A percentile compares a stretch with the other conserved stretches of the same genome.
Conservation (phyloP, 2,888 invertebrate genomes). For the Dasypolia templi region DNA sequence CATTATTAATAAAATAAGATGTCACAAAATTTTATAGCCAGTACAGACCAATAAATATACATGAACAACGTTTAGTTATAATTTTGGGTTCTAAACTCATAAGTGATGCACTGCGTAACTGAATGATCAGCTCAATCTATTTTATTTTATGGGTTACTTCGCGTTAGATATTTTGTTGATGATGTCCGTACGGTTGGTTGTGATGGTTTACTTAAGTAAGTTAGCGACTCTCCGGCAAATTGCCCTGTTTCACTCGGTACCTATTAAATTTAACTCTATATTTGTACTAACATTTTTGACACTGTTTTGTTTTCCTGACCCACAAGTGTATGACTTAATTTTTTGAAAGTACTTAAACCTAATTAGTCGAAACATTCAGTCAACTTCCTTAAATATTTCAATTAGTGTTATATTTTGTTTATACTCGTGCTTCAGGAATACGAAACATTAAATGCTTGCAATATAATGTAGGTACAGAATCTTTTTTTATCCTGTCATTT, state of each 20-base stretch:
- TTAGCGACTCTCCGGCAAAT: slow-evolving; percentile 86
- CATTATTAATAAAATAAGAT: slow-evolving; percentile 84
- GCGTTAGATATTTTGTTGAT: slow-evolving; percentile 84
- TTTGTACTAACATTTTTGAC: slow-evolving; percentile 81
- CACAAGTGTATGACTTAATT: slow-evolving; percentile 65
- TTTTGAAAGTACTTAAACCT: slow-evolving; percentile 82
- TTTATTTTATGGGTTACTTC: slow-evolving; percentile 82
- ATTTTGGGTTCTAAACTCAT: slow-evolving; percentile 85
- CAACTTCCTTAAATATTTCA: slow-evolving; percentile 67
- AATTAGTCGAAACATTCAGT: slow-evolving; percentile 72
- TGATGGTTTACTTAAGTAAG: slow-evolving; percentile 91
- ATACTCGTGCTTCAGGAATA: slow-evolving; percentile 68
- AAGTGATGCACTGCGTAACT: slow-evolving; percentile 81
- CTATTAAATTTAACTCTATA: slow-evolving; percentile 78
- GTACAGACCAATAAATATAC: slow-evolving; percentile 82
- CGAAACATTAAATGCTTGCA: slow-evolving; percentile 81
- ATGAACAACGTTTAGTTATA: slow-evolving; percentile 84
- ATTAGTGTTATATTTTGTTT: slow-evolving; percentile 64
- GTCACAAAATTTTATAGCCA: slow-evolving; percentile 88
- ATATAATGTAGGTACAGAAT: slow-evolving; percentile 80
- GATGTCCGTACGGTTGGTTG: slow-evolving; percentile 90
- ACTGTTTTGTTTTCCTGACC: slow-evolving; percentile 73
- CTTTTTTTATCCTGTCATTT: slow-evolving; percentile 85
- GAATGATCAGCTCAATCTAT: slow-evolving; percentile 84
- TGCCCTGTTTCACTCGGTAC: slow-evolving; percentile 80